These are phyloP conservation scores for Phainopepla nitens DNA, from an alignment of 2,113 vertebrate genomes.

Conservation along the genomic window DNA sequence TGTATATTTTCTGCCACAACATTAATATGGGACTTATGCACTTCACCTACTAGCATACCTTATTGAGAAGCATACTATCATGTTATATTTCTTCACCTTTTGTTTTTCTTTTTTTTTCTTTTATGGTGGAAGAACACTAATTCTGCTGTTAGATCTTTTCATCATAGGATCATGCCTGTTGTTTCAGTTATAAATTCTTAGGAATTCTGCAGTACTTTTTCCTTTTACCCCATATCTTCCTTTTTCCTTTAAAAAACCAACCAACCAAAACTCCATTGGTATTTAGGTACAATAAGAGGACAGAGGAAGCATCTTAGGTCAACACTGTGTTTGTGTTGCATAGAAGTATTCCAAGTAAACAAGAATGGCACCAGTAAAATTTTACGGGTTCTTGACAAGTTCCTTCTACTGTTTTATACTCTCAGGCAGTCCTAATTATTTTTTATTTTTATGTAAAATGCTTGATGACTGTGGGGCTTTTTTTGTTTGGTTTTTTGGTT, in stretches of 20 bases:
- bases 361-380: background rate
- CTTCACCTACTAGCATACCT: background rate
- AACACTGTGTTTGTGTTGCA: background rate
- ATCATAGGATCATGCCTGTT: background rate
- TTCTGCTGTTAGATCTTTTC: background rate
- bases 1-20: background rate
- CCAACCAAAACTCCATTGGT: background rate
- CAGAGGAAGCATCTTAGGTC: background rate
- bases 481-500: background rate
- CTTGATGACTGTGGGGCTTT: background rate
- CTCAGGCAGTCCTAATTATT: background rate
- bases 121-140: background rate
- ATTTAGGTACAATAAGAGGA: background rate
- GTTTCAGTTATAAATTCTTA: background rate
- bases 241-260: background rate
- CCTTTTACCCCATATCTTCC: background rate
- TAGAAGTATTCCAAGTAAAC: background rate
- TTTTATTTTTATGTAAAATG: background rate
- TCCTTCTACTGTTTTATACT: background rate
- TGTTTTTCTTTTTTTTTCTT: background rate
- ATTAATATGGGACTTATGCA: background rate
- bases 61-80: background rate
- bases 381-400: background rate
- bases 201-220: background rate
- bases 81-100: background rate